These are phyloP conservation scores for Diglossa cyanea DNA, from an alignment of 2,797 vertebrate species.

Conservation along the genomic window DNA sequence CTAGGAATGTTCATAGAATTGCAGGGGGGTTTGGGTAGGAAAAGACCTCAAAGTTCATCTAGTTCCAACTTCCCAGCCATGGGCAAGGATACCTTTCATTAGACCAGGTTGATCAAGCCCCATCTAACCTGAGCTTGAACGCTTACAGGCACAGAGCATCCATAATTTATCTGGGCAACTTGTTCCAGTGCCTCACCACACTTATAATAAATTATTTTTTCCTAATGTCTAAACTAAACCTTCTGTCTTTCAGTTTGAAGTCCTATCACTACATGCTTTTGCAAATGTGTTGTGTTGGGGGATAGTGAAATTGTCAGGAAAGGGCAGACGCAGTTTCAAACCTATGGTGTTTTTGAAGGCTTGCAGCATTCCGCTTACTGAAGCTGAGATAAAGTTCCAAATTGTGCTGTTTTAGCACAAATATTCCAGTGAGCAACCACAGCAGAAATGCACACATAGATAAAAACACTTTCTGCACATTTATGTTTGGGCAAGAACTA, in stretches of 20 bases:
- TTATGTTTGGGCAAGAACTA: not conserved
- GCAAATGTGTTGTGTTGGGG: not conserved
- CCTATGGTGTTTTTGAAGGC: not conserved
- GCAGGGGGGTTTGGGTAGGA: not conserved
- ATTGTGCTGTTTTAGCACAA: not conserved
- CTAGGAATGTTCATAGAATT: not conserved
- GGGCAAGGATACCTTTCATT: not conserved
- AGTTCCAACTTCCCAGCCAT: not conserved
- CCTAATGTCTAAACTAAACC: not conserved
- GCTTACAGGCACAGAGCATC: accelerated
- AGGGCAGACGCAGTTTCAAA: not conserved
- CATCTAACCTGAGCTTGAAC: not conserved
- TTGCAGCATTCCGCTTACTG: not conserved
- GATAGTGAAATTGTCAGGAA: not conserved
- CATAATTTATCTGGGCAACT: not conserved
- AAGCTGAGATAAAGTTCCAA: not conserved
- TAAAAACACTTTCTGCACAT: not conserved
- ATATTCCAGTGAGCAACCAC: not conserved
- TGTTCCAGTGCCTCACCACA: not conserved
- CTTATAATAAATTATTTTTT: not conserved
- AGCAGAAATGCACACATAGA: not conserved
- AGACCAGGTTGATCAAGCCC: not conserved
- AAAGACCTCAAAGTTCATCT: not conserved
- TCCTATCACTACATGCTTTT: not conserved
- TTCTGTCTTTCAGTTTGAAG: not conserved